phyloP scores from a whole-genome alignment of 1,140 invertebrate species.

The Helicoverpa armigera region DNA sequence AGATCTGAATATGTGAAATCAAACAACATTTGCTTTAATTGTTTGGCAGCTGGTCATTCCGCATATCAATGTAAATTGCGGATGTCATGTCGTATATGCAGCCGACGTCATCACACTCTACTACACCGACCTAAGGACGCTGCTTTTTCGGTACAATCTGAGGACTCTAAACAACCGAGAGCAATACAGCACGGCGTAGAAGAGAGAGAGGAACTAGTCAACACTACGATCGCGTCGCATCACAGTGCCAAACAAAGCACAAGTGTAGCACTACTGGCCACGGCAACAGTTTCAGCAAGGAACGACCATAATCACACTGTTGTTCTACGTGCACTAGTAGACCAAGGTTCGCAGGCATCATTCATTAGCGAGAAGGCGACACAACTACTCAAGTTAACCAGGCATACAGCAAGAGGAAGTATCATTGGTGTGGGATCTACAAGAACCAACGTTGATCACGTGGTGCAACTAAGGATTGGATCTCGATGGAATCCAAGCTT shows the following conservation, averaged over 20 bases:
- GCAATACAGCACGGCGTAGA: neutral
- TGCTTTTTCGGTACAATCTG: conserved; percentile 11
- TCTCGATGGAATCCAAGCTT: conserved; percentile 33
- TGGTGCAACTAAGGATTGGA: conserved; percentile 21
- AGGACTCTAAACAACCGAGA: neutral
- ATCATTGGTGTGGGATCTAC: conserved; percentile 22
- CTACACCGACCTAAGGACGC: neutral
- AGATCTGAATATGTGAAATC: conserved; percentile 1
- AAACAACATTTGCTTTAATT: conserved; percentile 8
- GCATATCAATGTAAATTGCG: neutral
- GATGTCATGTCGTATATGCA: conserved; percentile 8
- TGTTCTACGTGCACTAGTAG: conserved; percentile 6
- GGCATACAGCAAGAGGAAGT: conserved; percentile 22
- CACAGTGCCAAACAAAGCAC: conserved; percentile 20
- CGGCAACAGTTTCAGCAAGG: neutral
- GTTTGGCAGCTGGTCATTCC: neutral
- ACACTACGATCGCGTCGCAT: conserved; percentile 10
- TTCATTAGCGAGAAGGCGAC: conserved; percentile 32
- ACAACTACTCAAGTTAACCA: conserved; percentile 32
- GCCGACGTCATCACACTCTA: neutral
- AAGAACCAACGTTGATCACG: conserved; percentile 25
- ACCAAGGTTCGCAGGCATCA: conserved; percentile 21
- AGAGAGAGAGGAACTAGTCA: conserved; percentile 4
- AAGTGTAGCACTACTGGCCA: conserved; percentile 16
- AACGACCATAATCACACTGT: neutral